Evolutionary conservation across 2,888 invertebrate genomes (phyloP), one percentile per base, ranked within the genome.

Genomic region (Clivina fossor): DNA sequence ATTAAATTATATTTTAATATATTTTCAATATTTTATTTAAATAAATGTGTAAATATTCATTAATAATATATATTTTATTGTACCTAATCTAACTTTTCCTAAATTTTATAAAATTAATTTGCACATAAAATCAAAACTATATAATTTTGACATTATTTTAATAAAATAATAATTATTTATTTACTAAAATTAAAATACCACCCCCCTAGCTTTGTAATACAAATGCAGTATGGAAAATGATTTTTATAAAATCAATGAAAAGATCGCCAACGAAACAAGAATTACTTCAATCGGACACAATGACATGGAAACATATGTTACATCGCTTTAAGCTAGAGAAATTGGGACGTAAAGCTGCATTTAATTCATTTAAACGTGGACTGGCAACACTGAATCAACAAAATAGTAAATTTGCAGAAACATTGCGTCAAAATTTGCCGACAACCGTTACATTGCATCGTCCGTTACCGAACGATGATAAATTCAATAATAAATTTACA

Each of bases 201-300:
- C 28, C 30, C 35, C 60, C 61, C 30, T 47, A 64, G 64, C 50
- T 63, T 35, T 64, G 64, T 43, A 63, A 63, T 35, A 51, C 56
- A n/a, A 62, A 64, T 35, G 54, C 54, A 19, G 47, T 61, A 8
- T 65, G 64, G 65, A 61, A 61, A 40, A 48, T 64, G 13, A 46
- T 65, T 15, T 65, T 63, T 50, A 57, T 56, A 37, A 64, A 63
- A 53, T 30, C 46, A 8, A 38, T 59, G 1, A 57, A 49, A 26
- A 40, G 57, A 9, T 30, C 56, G 7, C 51, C 59, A 1, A 56
- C 43, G 19, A 16, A 43, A 37, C 35, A 26, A n/a, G 53, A 53
- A 13, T 11, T 44, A 18, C 18, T 35, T 33, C 24, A 35, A 24
- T 33, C 53, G 1, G 37, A 53, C 44, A 4, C 15, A 20, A 22